These are phyloP conservation scores for Neodiprion pinetum DNA, from an alignment of 1,140 invertebrate genomes.

Conservation along the genomic window DNA sequence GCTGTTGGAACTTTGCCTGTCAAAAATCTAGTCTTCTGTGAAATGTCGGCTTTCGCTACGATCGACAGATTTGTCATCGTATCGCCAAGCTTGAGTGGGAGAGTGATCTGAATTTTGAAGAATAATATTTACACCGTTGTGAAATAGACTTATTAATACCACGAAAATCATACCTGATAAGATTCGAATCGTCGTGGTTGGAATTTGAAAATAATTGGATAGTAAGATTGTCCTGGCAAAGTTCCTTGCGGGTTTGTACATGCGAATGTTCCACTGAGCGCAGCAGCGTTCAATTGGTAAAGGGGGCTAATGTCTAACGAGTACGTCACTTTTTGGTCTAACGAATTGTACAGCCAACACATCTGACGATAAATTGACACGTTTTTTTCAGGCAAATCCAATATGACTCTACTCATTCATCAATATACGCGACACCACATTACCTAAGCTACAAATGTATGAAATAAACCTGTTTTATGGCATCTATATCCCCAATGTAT, in stretches of 20 bases:
- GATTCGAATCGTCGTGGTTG: conserved; percentile 37
- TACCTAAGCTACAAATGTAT: background rate
- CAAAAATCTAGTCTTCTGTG: conserved; percentile 8
- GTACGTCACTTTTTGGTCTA: conserved; percentile 34
- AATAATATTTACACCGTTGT: conserved; percentile 16
- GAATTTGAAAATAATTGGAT: conserved; percentile 44
- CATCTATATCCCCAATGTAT: conserved; percentile 37
- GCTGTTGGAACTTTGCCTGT: conserved; percentile 17
- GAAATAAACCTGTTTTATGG: conserved; percentile 31
- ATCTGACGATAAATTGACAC: conserved; percentile 31
- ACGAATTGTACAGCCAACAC: conserved; percentile 43
- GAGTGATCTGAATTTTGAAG: conserved; percentile 30
- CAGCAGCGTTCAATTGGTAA: conserved; percentile 33
- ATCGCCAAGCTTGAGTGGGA: conserved; percentile 37
- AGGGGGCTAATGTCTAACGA: conserved; percentile 31
- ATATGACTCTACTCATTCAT: conserved; percentile 6
- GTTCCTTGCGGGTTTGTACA: conserved; percentile 35
- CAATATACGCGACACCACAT: too few relatives aligned
- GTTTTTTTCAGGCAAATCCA: conserved; percentile 11
- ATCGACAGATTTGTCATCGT: conserved; percentile 30
- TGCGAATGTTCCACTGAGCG: conserved; percentile 37
- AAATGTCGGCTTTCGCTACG: conserved; percentile 29
- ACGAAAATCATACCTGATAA: conserved; percentile 33
- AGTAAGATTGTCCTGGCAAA: conserved; percentile 19
- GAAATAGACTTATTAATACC: conserved; percentile 8